Conservation (phyloP, 2,888 invertebrate genomes). For the Ornithoptera priamus region DNA sequence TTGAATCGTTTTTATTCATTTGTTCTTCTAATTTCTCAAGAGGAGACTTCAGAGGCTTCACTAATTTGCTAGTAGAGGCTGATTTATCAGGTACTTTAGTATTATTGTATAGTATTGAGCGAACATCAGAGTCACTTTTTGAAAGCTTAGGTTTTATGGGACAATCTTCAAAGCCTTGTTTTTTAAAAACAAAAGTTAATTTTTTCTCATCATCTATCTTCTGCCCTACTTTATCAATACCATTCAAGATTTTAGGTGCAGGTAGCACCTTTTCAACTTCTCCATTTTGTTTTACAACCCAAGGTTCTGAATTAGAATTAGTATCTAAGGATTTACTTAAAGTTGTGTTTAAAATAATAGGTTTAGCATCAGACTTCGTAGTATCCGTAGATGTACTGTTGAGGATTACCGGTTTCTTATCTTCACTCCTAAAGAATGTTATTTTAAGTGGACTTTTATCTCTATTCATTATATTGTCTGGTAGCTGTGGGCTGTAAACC, state of each 20-base stretch:
- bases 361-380: conserved; percentile 59
- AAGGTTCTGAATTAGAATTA: conserved; percentile 61
- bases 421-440: conserved; percentile 66
- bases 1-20: conserved; percentile 63
- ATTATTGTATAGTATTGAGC: conserved; percentile 40
- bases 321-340: conserved; percentile 58
- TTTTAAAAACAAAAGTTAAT: conserved; percentile 60
- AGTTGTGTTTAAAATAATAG: conserved; percentile 69
- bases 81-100: conserved; percentile 52
- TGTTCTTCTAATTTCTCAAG: conserved; percentile 71
- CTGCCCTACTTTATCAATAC: conserved; percentile 50
- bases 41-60: conserved; percentile 64
- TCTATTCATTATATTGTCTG: conserved; percentile 62
- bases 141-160: conserved; percentile 50
- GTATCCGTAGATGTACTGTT: conserved; percentile 56
- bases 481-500: conserved; percentile 71
- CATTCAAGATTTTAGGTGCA: conserved; percentile 56
- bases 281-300: conserved; percentile 74
- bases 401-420: conserved; percentile 55
- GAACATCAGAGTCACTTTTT: conserved; percentile 61
- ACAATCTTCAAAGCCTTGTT: conserved; percentile 55
- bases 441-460: conserved; percentile 75
- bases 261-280: conserved; percentile 68
- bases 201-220: conserved; percentile 63
- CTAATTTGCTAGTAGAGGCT: conserved; percentile 53